Conservation (phyloP, 2,113 vertebrate species). For the Opisthocomus hoazin region DNA sequence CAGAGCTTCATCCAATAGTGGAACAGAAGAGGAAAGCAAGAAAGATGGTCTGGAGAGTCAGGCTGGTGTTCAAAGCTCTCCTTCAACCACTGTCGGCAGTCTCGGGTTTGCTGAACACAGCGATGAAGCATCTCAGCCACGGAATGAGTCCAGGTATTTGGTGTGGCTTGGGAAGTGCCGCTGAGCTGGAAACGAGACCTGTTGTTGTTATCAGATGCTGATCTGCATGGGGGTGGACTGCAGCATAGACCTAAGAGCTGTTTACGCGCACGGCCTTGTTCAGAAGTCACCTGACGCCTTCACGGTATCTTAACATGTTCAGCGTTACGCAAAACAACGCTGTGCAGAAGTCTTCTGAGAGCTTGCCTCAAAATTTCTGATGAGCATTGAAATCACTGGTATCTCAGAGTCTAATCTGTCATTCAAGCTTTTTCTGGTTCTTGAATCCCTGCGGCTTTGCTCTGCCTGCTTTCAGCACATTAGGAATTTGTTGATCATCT, state of each 20-base stretch:
- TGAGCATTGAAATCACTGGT: not conserved
- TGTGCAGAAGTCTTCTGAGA: not conserved
- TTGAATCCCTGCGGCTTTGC: not conserved
- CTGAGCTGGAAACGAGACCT: not conserved
- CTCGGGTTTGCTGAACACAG: not conserved
- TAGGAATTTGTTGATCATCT: not conserved
- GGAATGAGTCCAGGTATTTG: conserved; percentile 67
- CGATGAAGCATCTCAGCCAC: not conserved
- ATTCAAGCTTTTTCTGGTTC: not conserved
- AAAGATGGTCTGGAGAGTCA: not conserved
- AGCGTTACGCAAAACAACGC: rapidly evolving
- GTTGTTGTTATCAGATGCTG: not conserved
- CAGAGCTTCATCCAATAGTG: conserved; percentile 46
- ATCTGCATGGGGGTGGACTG: conserved; percentile 7
- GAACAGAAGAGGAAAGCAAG: conserved; percentile 54
- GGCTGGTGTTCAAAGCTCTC: not conserved
- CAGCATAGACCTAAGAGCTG: not conserved
- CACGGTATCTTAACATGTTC: not conserved
- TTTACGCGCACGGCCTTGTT: rapidly evolving
- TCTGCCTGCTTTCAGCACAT: not conserved
- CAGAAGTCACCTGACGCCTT: not conserved
- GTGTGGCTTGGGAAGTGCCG: not conserved
- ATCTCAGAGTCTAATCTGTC: not conserved
- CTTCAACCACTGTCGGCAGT: not conserved
- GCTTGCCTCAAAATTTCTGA: not conserved